These are phyloP conservation scores for Siniperca obscura DNA, from an alignment of 2,797 vertebrate genomes.

Conservation along the genomic window DNA sequence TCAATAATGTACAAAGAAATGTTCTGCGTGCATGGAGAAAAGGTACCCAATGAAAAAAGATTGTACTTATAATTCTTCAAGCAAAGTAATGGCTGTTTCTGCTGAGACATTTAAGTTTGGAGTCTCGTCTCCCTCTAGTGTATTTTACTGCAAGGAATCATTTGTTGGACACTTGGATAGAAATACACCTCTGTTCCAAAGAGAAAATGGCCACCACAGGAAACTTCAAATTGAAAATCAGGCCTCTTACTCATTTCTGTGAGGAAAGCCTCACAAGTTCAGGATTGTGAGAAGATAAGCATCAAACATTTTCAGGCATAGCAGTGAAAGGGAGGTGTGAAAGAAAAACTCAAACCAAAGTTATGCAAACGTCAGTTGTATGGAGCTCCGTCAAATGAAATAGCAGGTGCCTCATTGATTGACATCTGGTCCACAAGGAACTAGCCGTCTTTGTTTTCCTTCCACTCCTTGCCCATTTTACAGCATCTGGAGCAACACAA, in stretches of 20 bases:
- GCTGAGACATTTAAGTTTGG: neutral
- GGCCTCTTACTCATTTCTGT: constrained; percentile 3
- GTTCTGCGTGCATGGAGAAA: neutral
- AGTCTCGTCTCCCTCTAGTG: neutral
- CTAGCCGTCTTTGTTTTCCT: neutral
- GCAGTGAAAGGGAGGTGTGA: neutral
- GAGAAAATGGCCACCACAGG: constrained; percentile 30
- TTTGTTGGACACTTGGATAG: constrained; percentile 9
- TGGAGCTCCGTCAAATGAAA: neutral
- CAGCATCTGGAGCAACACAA: neutral
- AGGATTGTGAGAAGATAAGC: neutral
- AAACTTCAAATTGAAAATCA: constrained; percentile 4
- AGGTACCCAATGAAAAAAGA: neutral
- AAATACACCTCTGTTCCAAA: constrained; percentile 5
- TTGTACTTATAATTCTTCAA: constrained; percentile 13
- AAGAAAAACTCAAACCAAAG: constrained; percentile 4
- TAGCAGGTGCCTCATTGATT: neutral
- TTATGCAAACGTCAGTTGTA: neutral
- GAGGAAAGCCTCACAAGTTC: neutral
- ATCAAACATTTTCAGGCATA: neutral
- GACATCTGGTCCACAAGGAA: constrained; percentile 11
- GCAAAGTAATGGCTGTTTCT: neutral
- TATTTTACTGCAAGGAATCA: constrained; percentile 10
- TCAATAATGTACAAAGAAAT: constrained; percentile 4
- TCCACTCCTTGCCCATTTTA: neutral